A percentile compares a stretch with the other conserved stretches of the same genome.
Conservation (phyloP, 53 echinoderm and acorn worm species). For the Zoroaster sp. region DNA sequence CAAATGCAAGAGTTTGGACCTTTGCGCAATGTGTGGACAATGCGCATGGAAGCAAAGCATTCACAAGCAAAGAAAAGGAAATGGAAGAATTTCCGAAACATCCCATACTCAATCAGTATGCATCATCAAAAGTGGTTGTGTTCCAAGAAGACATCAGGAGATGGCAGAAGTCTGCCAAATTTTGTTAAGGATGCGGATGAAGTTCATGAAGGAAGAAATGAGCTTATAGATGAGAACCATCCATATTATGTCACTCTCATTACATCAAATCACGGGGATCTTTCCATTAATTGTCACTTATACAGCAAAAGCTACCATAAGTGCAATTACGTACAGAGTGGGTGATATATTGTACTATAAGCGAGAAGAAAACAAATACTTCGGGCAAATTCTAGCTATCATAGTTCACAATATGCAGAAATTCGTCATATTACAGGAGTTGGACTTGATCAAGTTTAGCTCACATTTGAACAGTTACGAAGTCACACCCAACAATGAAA, state of each 20-base stretch:
- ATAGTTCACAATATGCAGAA: background rate
- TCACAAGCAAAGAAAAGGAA: conserved; percentile 30
- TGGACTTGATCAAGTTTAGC: background rate
- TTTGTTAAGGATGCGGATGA: no score
- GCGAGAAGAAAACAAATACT: no score
- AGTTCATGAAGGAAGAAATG: no score
- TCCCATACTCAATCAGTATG: conserved; percentile 44
- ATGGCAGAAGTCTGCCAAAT: no score
- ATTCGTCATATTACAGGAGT: background rate
- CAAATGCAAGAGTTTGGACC: conserved; percentile 64
- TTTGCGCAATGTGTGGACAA: conserved; percentile 44
- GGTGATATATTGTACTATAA: no score
- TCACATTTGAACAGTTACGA: background rate
- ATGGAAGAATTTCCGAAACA: conserved; percentile 62
- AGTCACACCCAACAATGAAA: background rate
- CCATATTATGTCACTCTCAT: no score
- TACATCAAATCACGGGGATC: no score
- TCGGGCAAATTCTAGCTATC: background rate
- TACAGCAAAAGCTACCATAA: no score
- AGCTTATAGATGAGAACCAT: no score
- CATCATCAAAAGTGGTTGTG: conserved; percentile 62
- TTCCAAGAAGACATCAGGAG: no score
- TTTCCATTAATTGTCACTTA: no score
- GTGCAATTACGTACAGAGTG: no score
- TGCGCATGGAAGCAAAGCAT: conserved; percentile 69